A percentile compares a stretch with the other conserved stretches of the same genome.
These are phyloP conservation scores for Papilio polyxenes DNA, from an alignment of 1,140 invertebrate species.

Conservation along the genomic window DNA sequence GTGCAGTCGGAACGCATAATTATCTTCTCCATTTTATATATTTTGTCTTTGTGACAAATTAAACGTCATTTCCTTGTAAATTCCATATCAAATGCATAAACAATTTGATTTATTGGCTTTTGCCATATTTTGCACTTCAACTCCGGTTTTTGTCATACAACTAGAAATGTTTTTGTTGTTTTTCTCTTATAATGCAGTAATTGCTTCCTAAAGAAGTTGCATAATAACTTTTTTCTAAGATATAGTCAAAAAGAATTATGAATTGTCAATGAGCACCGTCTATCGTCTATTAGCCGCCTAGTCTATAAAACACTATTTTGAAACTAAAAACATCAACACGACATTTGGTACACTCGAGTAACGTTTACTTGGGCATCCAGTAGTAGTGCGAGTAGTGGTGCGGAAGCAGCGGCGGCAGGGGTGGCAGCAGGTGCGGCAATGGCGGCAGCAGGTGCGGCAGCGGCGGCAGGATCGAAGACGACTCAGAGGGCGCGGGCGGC, in stretches of 20 bases:
- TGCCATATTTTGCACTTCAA: not conserved
- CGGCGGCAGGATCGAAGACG: not conserved
- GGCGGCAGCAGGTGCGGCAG: not conserved
- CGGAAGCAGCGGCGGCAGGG: constrained; percentile 26
- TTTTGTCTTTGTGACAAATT: not conserved
- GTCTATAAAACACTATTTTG: constrained; percentile 55
- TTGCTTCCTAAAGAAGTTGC: not conserved
- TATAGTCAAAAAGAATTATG: not conserved
- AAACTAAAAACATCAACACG: constrained; percentile 64
- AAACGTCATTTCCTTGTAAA: constrained; percentile 8
- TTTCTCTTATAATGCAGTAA: not conserved
- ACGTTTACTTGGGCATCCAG: constrained; percentile 51
- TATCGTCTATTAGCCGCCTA: constrained; percentile 29
- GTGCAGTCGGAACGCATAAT: too few species aligned
- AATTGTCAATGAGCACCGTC: not conserved
- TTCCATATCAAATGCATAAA: not conserved
- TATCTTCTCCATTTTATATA: not conserved
- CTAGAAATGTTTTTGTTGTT: not conserved
- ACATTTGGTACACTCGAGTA: constrained; percentile 59
- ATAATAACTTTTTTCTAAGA: not conserved
- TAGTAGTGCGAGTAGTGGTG: constrained; percentile 40
- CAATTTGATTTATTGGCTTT: not conserved
- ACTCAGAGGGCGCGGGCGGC: not conserved
- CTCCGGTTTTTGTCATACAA: not conserved
- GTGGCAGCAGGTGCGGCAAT: constrained; percentile 16